Conservation (phyloP, 1,140 invertebrate genomes). For the Leptoteleia sp. region DNA sequence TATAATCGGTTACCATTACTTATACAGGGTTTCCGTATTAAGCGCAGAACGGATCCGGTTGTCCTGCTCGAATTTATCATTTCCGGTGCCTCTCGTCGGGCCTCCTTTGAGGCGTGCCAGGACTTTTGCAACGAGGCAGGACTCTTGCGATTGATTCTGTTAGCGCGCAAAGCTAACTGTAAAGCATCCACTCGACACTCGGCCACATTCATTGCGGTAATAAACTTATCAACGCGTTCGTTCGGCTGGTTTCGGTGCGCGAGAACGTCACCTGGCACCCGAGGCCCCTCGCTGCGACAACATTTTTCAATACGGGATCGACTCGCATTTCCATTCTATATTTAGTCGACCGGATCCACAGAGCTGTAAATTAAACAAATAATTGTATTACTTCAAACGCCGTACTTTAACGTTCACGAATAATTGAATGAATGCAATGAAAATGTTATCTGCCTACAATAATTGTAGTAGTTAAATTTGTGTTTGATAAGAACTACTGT, state of each 20-base stretch:
- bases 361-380: too few relatives aligned
- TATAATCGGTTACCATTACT: constrained; percentile 50
- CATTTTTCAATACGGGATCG: constrained; percentile 27
- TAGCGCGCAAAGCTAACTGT: constrained; percentile 57
- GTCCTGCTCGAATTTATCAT: constrained; percentile 52
- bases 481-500: too few relatives aligned
- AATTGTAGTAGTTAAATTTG: too few relatives aligned
- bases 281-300: constrained; percentile 28
- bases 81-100: constrained; percentile 27
- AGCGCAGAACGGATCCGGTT: constrained; percentile 16
- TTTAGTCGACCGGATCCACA: not conserved
- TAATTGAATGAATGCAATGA: too few relatives aligned
- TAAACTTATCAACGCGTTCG: constrained; percentile 62
- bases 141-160: constrained; percentile 29
- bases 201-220: constrained; percentile 38
- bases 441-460: too few relatives aligned
- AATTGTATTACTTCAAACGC: too few relatives aligned
- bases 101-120: too few relatives aligned
- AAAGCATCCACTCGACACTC: constrained; percentile 35
- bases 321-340: constrained; percentile 13
- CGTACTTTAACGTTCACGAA: too few relatives aligned
- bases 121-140: too few relatives aligned
- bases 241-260: constrained; percentile 5
- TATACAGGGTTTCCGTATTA: constrained; percentile 50
- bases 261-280: constrained; percentile 61